Percentiles rank a stretch among this genome's conserved stretches.
These are phyloP conservation scores for Acipenser ruthenus DNA, from an alignment of 2,797 vertebrate species.

Conservation along the genomic window DNA sequence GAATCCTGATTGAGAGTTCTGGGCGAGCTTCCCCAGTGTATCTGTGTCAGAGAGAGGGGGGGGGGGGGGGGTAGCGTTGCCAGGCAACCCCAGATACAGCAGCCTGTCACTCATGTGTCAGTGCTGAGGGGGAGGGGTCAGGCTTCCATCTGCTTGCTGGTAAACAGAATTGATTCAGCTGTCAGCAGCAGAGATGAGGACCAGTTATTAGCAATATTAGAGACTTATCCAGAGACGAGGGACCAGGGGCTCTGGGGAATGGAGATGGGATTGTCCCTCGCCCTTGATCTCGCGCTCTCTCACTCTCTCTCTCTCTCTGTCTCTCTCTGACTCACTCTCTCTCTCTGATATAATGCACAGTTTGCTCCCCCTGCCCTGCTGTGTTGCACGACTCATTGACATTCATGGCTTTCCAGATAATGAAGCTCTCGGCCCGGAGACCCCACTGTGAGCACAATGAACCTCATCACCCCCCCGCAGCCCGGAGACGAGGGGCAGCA, in stretches of 20 bases:
- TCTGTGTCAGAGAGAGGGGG: constrained; percentile 43
- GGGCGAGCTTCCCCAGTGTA: constrained; percentile 7
- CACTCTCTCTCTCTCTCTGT: constrained; percentile 20
- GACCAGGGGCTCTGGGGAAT: too few relatives aligned
- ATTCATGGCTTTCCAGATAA: constrained; percentile 81
- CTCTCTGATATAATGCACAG: too few relatives aligned
- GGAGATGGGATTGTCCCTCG: neutral
- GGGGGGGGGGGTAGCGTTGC: constrained; percentile 54
- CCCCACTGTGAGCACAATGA: constrained; percentile 78
- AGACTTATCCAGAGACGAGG: constrained; percentile 17
- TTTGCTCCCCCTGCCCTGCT: constrained; percentile 63
- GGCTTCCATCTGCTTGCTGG: constrained; percentile 56
- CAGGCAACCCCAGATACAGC: constrained; percentile 68
- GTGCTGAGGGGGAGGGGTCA: constrained; percentile 40
- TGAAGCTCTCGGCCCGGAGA: constrained; percentile 76
- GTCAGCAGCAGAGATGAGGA: constrained; percentile 59
- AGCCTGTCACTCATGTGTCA: constrained; percentile 60
- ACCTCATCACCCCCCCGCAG: constrained; percentile 75
- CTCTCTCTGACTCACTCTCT: neutral
- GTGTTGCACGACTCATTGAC: constrained; percentile 70
- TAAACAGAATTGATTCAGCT: constrained; percentile 46
- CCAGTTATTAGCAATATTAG: constrained; percentile 69
- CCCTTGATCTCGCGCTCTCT: neutral
- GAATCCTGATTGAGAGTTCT: constrained; percentile 31
- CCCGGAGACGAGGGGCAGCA: constrained; percentile 74